These are phyloP conservation scores for Rhea pennata DNA, from an alignment of 2,113 vertebrate species.

Conservation along the genomic window DNA sequence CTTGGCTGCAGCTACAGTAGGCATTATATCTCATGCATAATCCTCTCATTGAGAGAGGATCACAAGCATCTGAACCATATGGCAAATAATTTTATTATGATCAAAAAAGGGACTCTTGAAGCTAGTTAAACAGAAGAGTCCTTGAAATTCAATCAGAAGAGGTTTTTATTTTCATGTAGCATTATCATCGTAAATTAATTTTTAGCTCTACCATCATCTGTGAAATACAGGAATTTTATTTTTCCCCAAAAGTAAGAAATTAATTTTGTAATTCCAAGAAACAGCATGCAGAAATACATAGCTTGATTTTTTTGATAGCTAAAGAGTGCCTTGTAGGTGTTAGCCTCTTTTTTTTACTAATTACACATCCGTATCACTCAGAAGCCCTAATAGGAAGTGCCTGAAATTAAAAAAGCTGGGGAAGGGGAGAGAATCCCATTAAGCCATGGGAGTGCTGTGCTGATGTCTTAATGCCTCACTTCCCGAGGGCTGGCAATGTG, in stretches of 20 bases:
- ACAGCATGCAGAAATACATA: neutral
- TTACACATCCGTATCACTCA: constrained; percentile 6
- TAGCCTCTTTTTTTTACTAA: constrained; percentile 48
- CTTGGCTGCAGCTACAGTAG: constrained; percentile 81
- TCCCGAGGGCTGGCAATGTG: neutral
- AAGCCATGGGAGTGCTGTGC: neutral
- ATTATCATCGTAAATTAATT: constrained; percentile 77
- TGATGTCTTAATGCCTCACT: constrained; percentile 29
- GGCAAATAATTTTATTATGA: constrained; percentile 88
- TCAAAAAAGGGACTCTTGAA: constrained; percentile 85
- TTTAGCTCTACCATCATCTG: constrained; percentile 56
- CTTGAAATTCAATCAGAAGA: constrained; percentile 82
- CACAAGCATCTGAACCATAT: constrained; percentile 84
- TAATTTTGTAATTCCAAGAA: constrained; percentile 49
- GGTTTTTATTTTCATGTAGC: constrained; percentile 74
- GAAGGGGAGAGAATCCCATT: neutral
- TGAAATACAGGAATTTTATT: constrained; percentile 31
- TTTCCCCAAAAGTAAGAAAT: constrained; percentile 50
- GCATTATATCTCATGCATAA: constrained; percentile 87
- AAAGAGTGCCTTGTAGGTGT: constrained; percentile 33
- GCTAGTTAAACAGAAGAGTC: constrained; percentile 83
- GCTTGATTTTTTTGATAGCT: constrained; percentile 24
- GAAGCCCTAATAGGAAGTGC: constrained; percentile 33
- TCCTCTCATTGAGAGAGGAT: constrained; percentile 82
- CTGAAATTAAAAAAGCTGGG: constrained; percentile 44